Percentiles rank a stretch among this genome's conserved stretches.
phyloP scores from a whole-genome alignment of 2,888 invertebrate species.

The Euphydryas editha region DNA sequence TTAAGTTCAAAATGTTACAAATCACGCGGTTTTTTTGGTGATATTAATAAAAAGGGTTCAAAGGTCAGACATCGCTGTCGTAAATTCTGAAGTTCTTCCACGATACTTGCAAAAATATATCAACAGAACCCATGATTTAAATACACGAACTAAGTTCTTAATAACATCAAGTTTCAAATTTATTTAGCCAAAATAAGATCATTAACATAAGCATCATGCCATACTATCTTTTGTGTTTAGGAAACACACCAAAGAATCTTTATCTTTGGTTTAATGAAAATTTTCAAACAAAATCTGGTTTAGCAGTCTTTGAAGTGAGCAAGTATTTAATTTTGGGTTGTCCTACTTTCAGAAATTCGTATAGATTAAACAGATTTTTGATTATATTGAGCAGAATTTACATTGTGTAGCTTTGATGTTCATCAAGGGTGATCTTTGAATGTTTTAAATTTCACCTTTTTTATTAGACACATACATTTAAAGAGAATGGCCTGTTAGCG shows the following conservation, averaged over 20 bases:
- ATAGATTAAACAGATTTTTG: neutral
- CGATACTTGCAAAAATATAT: neutral
- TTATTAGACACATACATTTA: neutral
- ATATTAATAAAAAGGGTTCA: no score
- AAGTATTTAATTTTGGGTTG: conserved; percentile 1
- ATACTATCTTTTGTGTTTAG: neutral
- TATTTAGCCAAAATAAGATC: neutral
- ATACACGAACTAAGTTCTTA: neutral
- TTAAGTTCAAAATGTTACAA: no score
- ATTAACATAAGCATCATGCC: neutral
- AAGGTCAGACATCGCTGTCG: no score
- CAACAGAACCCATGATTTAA: neutral
- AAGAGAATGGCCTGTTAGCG: no score
- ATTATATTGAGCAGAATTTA: neutral
- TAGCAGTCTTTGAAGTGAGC: neutral
- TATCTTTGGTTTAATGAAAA: neutral
- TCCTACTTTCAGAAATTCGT: neutral
- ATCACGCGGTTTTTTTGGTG: no score
- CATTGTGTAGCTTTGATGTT: no score
- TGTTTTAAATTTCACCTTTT: no score
- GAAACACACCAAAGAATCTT: neutral
- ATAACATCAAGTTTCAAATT: neutral
- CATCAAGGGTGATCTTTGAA: no score
- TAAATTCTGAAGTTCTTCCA: neutral
- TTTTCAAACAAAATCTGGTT: neutral